Conservation (phyloP, 2,113 vertebrate genomes). For the Brachyhypopomus occidentalis region DNA sequence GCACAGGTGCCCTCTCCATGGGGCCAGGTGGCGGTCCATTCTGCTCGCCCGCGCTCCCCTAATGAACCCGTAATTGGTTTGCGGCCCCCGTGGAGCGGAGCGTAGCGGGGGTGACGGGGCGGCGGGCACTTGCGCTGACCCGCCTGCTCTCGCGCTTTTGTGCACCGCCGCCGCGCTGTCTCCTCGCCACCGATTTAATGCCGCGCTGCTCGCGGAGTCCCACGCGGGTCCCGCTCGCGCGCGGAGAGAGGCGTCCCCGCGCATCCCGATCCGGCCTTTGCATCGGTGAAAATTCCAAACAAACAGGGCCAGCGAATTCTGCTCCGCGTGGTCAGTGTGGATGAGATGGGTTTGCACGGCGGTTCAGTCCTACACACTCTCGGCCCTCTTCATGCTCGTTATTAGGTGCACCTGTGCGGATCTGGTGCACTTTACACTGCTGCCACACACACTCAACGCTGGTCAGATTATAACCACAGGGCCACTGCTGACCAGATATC, state of each 20-base stretch:
- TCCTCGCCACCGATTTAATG: neutral
- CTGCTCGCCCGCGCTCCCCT: constrained; percentile 74
- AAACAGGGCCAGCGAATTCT: neutral
- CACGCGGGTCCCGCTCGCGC: no score
- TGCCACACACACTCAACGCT: no score
- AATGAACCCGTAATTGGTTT: constrained; percentile 82
- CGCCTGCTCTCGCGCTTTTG: constrained; percentile 11
- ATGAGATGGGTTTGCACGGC: no score
- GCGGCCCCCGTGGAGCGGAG: constrained; percentile 69
- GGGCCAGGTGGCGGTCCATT: constrained; percentile 77
- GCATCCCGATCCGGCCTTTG: no score
- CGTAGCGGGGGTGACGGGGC: constrained; percentile 60
- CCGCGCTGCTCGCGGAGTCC: neutral
- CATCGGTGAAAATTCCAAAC: neutral
- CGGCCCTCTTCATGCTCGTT: no score
- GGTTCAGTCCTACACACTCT: no score
- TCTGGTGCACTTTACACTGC: no score
- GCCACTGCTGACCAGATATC: no score
- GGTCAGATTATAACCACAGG: no score
- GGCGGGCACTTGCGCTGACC: constrained; percentile 34
- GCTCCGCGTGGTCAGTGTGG: neutral
- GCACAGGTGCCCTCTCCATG: constrained; percentile 76
- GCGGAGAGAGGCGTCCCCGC: no score
- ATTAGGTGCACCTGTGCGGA: no score
- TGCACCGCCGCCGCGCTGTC: neutral